These are phyloP conservation scores for Galbula dea DNA, from an alignment of 2,113 vertebrate genomes.

Conservation along the genomic window DNA sequence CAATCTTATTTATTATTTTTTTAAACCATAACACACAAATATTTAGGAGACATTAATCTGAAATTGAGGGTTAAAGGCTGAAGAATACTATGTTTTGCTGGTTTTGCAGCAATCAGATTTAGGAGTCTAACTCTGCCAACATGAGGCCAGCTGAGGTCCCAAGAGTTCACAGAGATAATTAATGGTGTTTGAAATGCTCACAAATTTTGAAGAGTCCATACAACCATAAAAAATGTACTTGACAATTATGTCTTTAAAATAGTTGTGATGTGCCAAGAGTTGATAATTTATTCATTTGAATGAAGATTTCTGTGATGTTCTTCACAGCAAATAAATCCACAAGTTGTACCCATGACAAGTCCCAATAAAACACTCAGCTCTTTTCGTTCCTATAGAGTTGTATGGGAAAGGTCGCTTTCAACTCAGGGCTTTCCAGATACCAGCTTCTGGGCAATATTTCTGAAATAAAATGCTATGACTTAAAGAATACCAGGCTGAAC, in stretches of 20 bases:
- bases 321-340: background rate
- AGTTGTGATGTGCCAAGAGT: background rate
- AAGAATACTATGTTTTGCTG: conserved; percentile 21
- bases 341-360: background rate
- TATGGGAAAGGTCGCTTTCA: background rate
- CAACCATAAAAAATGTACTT: background rate
- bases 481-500: background rate
- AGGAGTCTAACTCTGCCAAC: background rate
- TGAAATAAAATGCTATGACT: background rate
- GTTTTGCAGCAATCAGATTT: background rate
- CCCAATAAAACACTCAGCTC: background rate
- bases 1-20: conserved; percentile 62
- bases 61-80: conserved; percentile 24
- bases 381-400: background rate
- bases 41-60: conserved; percentile 34
- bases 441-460: background rate
- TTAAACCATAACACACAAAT: conserved; percentile 51
- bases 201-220: background rate
- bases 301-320: background rate
- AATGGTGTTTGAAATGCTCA: background rate
- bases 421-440: background rate
- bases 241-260: background rate
- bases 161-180: background rate
- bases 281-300: background rate
- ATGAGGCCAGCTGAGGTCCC: background rate